These are phyloP conservation scores for Agapostemon virescens DNA, from an alignment of 2,888 invertebrate species.

Conservation along the genomic window DNA sequence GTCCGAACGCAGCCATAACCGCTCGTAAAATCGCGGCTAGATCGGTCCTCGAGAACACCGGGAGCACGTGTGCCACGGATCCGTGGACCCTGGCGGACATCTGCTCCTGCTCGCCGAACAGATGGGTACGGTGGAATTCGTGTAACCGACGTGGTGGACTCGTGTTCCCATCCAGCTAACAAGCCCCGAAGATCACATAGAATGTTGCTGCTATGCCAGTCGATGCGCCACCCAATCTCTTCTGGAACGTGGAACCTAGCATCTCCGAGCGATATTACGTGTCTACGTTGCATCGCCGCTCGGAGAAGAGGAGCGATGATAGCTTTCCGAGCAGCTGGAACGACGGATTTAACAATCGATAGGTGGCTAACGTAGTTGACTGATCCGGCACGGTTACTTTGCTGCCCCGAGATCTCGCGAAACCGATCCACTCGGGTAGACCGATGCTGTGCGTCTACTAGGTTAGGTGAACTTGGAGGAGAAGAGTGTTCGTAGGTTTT, in stretches of 20 bases:
- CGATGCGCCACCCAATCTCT: neutral
- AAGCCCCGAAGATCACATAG: neutral
- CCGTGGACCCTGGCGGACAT: slow-evolving; percentile 9
- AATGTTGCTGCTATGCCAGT: neutral
- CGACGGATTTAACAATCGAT: too few relatives aligned
- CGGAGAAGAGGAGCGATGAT: too few relatives aligned
- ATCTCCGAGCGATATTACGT: neutral
- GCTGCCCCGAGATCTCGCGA: too few relatives aligned
- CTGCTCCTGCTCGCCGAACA: neutral
- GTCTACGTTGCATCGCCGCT: too few relatives aligned
- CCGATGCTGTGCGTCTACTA: too few relatives aligned
- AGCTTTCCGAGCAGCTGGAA: too few relatives aligned
- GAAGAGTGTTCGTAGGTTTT: neutral
- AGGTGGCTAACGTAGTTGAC: too few relatives aligned
- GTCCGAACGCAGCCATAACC: neutral
- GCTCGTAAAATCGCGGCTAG: slow-evolving; percentile 10
- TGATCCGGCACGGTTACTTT: too few relatives aligned
- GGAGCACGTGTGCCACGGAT: neutral
- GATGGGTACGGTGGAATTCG: slow-evolving; percentile 5
- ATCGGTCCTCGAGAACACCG: neutral
- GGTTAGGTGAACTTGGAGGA: neutral
- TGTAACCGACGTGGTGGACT: neutral
- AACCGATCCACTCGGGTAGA: too few relatives aligned
- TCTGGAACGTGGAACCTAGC: neutral
- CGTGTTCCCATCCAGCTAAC: slow-evolving; percentile 9